Conservation (phyloP, 2,797 vertebrate species). For the Craterocephalus amniculus region DNA sequence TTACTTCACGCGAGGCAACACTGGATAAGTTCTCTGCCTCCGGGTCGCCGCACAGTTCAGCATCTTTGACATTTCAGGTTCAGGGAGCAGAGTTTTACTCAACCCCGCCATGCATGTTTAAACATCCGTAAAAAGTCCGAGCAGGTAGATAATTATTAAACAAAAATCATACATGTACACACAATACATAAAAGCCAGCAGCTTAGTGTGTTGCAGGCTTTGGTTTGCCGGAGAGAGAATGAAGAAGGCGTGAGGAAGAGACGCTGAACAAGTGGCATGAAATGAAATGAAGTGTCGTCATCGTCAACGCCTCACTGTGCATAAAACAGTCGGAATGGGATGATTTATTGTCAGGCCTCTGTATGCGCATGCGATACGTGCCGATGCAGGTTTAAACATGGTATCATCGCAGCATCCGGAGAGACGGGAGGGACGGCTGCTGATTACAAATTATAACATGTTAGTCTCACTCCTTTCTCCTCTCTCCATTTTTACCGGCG, state of each 20-base stretch:
- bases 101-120: background rate
- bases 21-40: conserved; percentile 9
- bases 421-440: conserved; percentile 11
- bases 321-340: conserved; percentile 66
- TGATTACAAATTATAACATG: conserved; percentile 44
- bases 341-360: conserved; percentile 70
- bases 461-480: background rate
- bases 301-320: conserved; percentile 62
- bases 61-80: conserved; percentile 12
- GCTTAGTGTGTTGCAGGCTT: conserved; percentile 62
- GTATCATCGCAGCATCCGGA: conserved; percentile 40
- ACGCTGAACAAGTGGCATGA: conserved; percentile 69
- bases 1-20: background rate
- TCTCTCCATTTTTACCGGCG: background rate
- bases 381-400: conserved; percentile 44
- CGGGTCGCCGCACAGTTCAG: background rate
- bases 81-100: background rate
- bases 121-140: background rate
- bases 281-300: conserved; percentile 76
- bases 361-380: conserved; percentile 55
- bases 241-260: conserved; percentile 13
- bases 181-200: conserved; percentile 7
- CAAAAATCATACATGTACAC: background rate
- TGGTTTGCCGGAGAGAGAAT: conserved; percentile 41
- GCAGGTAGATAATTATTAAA: conserved; percentile 44